Conservation (phyloP, 2,888 invertebrate genomes). For the Pherbina coryleti region DNA sequence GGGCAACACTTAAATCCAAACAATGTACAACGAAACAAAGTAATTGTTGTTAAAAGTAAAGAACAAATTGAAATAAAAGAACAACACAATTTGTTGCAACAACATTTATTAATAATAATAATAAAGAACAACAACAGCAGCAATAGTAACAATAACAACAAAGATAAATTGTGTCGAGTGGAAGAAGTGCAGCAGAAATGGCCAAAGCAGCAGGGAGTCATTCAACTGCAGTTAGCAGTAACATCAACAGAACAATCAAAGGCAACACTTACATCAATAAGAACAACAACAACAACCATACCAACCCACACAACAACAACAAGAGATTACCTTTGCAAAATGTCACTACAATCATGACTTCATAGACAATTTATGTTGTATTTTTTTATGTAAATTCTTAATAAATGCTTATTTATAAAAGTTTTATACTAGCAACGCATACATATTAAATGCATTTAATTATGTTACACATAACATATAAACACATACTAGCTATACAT, state of each 20-base stretch:
- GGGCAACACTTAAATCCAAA: slow-evolving; percentile 43
- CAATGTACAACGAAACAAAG: slow-evolving; percentile 27
- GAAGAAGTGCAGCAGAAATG: background rate
- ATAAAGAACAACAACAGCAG: background rate
- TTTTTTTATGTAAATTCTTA: background rate
- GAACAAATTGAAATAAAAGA: slow-evolving; percentile 16
- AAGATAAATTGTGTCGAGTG: slow-evolving; percentile 13
- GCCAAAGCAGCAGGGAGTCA: background rate
- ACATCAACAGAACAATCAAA: background rate
- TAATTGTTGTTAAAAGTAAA: slow-evolving; percentile 15
- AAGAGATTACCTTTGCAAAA: background rate
- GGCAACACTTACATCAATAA: background rate
- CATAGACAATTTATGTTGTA: background rate
- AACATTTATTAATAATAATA: background rate
- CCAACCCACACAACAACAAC: background rate
- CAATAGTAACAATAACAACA: background rate
- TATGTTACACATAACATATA: background rate
- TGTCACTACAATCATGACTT: slow-evolving; percentile 4
- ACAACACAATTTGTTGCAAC: background rate
- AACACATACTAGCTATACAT: background rate
- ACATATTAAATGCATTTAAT: too few species aligned
- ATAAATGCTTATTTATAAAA: slow-evolving; percentile 6
- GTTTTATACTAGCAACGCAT: background rate
- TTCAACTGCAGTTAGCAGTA: background rate
- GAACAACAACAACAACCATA: slow-evolving; percentile 12